Evolutionary conservation across 1,140 invertebrate genomes (phyloP).

Genomic region (Drosophila chauvacae): DNA sequence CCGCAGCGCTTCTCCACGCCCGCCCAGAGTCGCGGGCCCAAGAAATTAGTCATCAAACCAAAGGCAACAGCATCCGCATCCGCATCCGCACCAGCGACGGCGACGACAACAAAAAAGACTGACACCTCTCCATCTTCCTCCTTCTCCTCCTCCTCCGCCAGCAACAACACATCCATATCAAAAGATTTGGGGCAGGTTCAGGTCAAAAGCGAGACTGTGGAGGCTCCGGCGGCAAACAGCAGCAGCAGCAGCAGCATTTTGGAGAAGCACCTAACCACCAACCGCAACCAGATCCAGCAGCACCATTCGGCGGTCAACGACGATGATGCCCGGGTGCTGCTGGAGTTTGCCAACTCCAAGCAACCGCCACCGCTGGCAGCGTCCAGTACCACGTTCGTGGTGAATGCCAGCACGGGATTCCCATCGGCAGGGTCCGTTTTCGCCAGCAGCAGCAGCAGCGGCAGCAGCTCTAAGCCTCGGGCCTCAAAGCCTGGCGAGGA

Average conservation of each 20-base stretch:
- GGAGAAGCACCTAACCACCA: slow-evolving; percentile 73
- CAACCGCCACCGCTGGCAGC: slow-evolving; percentile 44
- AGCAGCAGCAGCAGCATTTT: slow-evolving; percentile 61
- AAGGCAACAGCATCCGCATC: slow-evolving; percentile 57
- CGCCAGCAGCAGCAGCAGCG: slow-evolving; percentile 43
- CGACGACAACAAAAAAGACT: slow-evolving; percentile 68
- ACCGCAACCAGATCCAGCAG: slow-evolving; percentile 20
- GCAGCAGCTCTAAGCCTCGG: neutral
- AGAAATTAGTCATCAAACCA: slow-evolving; percentile 83
- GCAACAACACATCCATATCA: slow-evolving; percentile 63
- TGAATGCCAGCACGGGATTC: slow-evolving; percentile 66
- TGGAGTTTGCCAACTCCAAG: slow-evolving; percentile 81
- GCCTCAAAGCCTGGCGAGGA: slow-evolving; percentile 59
- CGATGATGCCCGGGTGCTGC: slow-evolving; percentile 73
- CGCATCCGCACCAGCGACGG: slow-evolving; percentile 1
- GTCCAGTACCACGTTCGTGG: slow-evolving; percentile 64
- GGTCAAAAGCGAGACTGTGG: slow-evolving; percentile 62
- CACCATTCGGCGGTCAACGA: slow-evolving; percentile 68
- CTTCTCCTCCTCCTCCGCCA: slow-evolving; percentile 5
- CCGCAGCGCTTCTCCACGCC: slow-evolving; percentile 56
- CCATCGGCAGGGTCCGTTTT: slow-evolving; percentile 75
- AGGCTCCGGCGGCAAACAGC: slow-evolving; percentile 16
- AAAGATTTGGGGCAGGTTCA: slow-evolving; percentile 68
- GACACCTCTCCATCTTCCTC: slow-evolving; percentile 50
- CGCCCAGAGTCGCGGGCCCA: slow-evolving; percentile 70